Evolutionary conservation across 2,888 invertebrate genomes (phyloP), one percentile per base, ranked within the genome.

Genomic region (Dynastes hyllus): DNA sequence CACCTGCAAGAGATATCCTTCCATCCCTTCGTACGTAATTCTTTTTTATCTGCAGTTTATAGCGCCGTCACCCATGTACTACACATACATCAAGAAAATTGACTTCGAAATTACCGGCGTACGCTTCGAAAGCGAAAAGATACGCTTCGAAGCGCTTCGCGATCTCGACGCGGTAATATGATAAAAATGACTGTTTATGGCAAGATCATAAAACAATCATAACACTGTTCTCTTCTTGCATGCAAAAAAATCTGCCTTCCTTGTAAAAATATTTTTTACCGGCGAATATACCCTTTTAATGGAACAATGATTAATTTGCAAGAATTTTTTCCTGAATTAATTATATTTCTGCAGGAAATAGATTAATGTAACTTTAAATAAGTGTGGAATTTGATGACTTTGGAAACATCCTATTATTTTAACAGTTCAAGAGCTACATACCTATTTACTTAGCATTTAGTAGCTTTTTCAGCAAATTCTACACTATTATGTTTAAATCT

Each of bases 11-110:
- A 32, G 22, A 32, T 27, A 32, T 63, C 27, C 32, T 63, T 27
- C 11, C 32, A 63, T 32, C 22, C 32, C 32, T 11, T 32, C 8
- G 32, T 9, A 32, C 32, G 29, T 63, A 63, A 32, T 4, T 13
- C 63, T 29, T 9, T 63, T 32, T 63, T 63, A 63, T 63, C 51
- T 22, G 55, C 8, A 22, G 8, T 22, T 55, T 55, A 55, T 55
- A 55, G 29, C 51, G 51, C 29, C 50, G 51, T 50, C 45, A 32
- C n/a, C 40, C 71, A 29, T 32, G 8, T 29, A 29, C 32, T 9
- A 16, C 22, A 50, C 61, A 75, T 75, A 75, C 63, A 75, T 75
- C 61, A 61, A 61, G 45, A 55, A 45, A 61, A 75, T 75, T 75
- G 73, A 63, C 22, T 75, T 75, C 32, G 55, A 50, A 75, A 63